phyloP scores from a whole-genome alignment of 2,113 vertebrate genomes.

The Apteryx owenii region DNA sequence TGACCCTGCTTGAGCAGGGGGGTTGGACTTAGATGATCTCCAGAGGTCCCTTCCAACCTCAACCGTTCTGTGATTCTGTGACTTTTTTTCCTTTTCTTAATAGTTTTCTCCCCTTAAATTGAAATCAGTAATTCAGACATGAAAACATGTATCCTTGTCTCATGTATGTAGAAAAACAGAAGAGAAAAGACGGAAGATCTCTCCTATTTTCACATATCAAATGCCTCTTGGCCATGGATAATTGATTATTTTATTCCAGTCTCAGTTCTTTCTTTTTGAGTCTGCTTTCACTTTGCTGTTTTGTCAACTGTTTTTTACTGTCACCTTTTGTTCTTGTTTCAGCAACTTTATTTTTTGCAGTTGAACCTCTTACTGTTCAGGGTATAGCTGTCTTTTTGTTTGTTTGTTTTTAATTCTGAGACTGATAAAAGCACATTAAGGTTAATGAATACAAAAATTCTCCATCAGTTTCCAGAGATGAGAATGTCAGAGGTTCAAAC shows the following conservation, averaged over 20 bases:
- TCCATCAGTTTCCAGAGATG: slow-evolving; percentile 22
- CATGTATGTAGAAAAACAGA: neutral
- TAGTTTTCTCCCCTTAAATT: neutral
- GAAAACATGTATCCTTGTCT: neutral
- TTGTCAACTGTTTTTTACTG: slow-evolving; percentile 1
- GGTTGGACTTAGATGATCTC: no score
- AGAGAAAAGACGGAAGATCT: neutral
- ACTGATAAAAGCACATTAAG: slow-evolving; percentile 48
- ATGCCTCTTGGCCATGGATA: neutral
- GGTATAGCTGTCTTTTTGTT: neutral
- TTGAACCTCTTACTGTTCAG: neutral
- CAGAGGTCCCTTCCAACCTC: no score
- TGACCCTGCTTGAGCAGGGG: no score
- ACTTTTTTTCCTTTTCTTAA: neutral
- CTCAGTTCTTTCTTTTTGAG: neutral
- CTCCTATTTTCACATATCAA: neutral
- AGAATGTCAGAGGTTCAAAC: slow-evolving; percentile 41
- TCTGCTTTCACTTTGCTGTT: neutral
- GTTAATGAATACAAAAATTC: slow-evolving; percentile 58
- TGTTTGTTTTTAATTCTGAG: slow-evolving; percentile 33
- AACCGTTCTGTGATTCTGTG: no score
- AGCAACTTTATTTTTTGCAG: neutral
- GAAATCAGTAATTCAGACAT: neutral
- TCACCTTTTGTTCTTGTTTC: slow-evolving; percentile 19
- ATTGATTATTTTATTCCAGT: slow-evolving; percentile 33